Percentiles rank a stretch among this genome's conserved stretches.
These are phyloP conservation scores for Geotria australis DNA, from an alignment of 2,797 vertebrate genomes.

Conservation along the genomic window DNA sequence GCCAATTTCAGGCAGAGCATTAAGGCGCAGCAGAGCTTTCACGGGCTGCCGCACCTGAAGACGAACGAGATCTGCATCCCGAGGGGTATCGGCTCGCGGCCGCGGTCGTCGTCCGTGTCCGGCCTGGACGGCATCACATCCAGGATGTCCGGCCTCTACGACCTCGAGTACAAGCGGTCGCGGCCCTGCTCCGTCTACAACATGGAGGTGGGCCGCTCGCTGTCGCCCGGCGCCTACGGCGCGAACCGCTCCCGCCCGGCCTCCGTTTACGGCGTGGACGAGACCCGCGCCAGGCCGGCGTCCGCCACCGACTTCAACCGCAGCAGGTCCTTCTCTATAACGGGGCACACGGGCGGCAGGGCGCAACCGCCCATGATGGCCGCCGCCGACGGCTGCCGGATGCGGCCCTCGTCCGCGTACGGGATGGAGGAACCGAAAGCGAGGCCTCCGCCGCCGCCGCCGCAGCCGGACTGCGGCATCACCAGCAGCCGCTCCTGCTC, in stretches of 20 bases:
- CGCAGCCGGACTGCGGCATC: conserved; percentile 5
- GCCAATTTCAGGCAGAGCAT: conserved; percentile 52
- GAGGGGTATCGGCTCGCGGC: background rate
- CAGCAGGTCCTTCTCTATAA: background rate
- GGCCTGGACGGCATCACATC: background rate
- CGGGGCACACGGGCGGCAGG: background rate
- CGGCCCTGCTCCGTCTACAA: background rate
- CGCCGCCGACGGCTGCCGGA: conserved; percentile 21
- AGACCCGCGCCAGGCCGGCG: background rate
- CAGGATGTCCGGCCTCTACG: background rate
- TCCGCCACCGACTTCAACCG: background rate
- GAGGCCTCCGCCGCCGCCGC: too few relatives aligned
- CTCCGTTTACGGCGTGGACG: background rate
- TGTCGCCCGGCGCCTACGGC: background rate
- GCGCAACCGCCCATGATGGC: too few relatives aligned
- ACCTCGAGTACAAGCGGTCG: background rate
- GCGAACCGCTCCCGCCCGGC: background rate
- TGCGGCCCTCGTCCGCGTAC: conserved; percentile 41
- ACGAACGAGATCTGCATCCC: too few relatives aligned
- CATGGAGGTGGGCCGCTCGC: background rate
- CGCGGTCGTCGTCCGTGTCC: background rate
- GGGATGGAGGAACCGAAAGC: conserved; percentile 39
- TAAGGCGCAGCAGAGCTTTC: conserved; percentile 84
- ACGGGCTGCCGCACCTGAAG: conserved; percentile 10
- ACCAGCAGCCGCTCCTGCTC: conserved; percentile 29